Evolutionary conservation across 92 coral and sea anemone genomes (phyloP).

Genomic region (Palythoa heliodiscus): DNA sequence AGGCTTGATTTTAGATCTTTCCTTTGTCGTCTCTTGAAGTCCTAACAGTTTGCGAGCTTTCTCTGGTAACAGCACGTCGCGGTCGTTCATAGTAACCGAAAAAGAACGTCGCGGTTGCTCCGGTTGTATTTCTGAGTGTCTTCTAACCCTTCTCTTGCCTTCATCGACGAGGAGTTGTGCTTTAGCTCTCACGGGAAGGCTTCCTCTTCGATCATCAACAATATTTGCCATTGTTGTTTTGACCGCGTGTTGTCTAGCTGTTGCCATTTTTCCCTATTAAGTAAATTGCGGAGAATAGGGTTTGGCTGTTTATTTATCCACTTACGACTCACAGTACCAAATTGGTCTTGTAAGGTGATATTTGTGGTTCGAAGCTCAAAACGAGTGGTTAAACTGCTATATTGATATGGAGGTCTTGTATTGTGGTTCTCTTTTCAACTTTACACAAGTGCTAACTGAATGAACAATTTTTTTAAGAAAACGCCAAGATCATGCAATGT

Average conservation of each 20-base stretch:
- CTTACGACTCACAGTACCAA: neutral
- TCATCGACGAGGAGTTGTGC: constrained; percentile 3
- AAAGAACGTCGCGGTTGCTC: neutral
- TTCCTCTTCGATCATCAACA: constrained; percentile 15
- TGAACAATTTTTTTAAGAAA: neutral
- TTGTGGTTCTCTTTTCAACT: neutral
- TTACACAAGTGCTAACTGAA: neutral
- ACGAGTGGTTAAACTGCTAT: neutral
- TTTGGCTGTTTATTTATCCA: neutral
- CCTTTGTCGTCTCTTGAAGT: constrained; percentile 11
- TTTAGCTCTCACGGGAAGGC: constrained; percentile 16
- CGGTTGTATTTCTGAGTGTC: neutral
- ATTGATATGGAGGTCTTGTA: neutral
- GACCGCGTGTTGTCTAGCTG: neutral
- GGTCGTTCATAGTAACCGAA: neutral
- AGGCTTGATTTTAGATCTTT: neutral
- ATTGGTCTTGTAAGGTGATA: neutral
- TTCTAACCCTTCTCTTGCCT: neutral
- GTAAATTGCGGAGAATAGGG: neutral
- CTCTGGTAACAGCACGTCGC: constrained; percentile 7
- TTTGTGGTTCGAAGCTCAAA: neutral
- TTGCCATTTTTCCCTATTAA: neutral
- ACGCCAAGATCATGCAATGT: no score
- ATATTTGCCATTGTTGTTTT: constrained; percentile 1
- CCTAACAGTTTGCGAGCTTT: constrained; percentile 40